phyloP scores from a whole-genome alignment of 2,797 vertebrate genomes.

The Gadopsis bispinosus region DNA sequence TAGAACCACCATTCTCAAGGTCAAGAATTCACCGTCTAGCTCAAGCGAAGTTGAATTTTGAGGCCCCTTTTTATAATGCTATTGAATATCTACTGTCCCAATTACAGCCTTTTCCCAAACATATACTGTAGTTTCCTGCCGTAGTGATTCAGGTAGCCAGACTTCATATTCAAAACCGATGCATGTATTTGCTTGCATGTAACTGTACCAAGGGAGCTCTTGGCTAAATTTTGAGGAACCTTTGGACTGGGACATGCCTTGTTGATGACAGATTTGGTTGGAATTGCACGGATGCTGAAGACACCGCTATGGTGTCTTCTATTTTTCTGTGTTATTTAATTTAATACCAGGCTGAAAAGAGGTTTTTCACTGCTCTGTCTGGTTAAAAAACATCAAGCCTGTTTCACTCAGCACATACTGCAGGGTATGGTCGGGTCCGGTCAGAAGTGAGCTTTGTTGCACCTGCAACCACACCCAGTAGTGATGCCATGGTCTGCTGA shows the following conservation, averaged over 20 bases:
- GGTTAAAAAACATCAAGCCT: neutral
- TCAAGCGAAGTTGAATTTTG: neutral
- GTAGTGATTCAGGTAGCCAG: neutral
- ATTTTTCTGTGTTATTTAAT: neutral
- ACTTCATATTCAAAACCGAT: neutral
- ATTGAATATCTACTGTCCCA: neutral
- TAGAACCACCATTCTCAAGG: neutral
- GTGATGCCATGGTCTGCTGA: neutral
- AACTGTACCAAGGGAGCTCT: neutral
- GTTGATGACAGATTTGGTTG: neutral
- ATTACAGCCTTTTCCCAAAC: neutral
- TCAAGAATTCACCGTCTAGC: neutral
- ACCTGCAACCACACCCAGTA: neutral
- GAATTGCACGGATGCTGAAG: neutral
- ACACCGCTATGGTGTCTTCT: too few species aligned
- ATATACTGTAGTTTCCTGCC: neutral
- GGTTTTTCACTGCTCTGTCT: neutral
- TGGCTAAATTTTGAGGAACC: neutral
- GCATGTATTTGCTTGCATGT: neutral
- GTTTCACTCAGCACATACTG: neutral
- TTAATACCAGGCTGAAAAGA: neutral
- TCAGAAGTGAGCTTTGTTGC: constrained; percentile 2
- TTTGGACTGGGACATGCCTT: neutral
- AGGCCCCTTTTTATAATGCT: neutral
- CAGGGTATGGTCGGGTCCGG: neutral